phyloP scores from a whole-genome alignment of 2,113 vertebrate genomes.

The Noturus placidus region DNA sequence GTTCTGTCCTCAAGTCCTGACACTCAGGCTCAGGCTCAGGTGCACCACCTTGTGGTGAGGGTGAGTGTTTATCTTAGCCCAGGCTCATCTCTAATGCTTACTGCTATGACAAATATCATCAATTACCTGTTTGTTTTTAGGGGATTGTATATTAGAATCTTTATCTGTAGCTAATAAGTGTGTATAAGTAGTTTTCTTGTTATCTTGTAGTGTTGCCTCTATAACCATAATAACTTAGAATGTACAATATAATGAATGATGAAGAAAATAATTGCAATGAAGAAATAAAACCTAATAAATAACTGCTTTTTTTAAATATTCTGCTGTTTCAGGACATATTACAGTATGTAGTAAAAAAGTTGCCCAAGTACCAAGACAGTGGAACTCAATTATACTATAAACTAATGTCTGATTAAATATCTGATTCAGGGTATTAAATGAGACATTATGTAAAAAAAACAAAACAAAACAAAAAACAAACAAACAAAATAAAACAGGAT shows the following conservation, averaged over 20 bases:
- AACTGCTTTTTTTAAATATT: not conserved
- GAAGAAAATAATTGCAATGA: not conserved
- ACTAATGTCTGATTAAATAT: not conserved
- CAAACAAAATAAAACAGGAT: not conserved
- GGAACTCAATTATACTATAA: not conserved
- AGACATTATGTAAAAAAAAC: not conserved
- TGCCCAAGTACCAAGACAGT: not conserved
- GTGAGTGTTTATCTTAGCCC: not conserved
- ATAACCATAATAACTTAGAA: not conserved
- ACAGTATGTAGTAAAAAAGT: not conserved
- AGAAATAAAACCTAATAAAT: not conserved
- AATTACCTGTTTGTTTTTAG: not conserved
- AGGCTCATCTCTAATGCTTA: not conserved
- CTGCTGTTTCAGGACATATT: not conserved
- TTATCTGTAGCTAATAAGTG: not conserved
- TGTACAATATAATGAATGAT: not conserved
- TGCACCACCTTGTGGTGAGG: constrained; percentile 11
- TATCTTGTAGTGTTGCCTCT: not conserved
- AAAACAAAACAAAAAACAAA: too few relatives aligned
- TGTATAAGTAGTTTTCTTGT: not conserved
- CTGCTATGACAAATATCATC: not conserved
- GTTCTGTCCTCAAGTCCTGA: not conserved
- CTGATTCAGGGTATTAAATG: not conserved
- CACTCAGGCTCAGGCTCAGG: not conserved
- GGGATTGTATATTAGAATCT: not conserved